Evolutionary conservation across 2,113 vertebrate species (phyloP), one percentile per base, ranked within the genome.

Genomic region (Hypocryptadius cinnamomeus): DNA sequence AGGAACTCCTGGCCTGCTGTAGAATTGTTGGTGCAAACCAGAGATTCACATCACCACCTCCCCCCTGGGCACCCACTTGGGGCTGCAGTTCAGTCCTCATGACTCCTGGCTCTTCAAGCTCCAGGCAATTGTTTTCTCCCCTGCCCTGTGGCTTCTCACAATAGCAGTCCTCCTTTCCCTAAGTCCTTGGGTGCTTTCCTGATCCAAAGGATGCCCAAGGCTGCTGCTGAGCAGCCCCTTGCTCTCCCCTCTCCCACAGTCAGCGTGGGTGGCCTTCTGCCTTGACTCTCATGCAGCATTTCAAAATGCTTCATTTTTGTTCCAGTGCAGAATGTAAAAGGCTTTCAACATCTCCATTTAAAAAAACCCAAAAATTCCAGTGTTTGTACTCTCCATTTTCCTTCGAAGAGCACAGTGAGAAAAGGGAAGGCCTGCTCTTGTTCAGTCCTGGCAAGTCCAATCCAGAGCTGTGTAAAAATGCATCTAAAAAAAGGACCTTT

Each of bases 401-500:
- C 83, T 95, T 94, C 79, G 10, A 84, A 94, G 85, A 91, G 90
- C 85, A 4, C 87, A 93, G 72, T 51, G 83, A 95, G 87, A 93
- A 92, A 93, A 90, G 59, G 82, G 83, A 89, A 94, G 64, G 76
- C 15, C 91, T 85, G 85, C 94, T 80, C 95, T 93, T 78, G 87
- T 94, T 95, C 94, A 74, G 65, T 86, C 65, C 85, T 86, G 94
- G 92, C 87, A 71, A 94, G 85, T 88, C 85, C 82, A 93, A 92
- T 90, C 93, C 95, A 93, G 93, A 96, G 87, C 93, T 92, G 90
- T 54, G 65, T 95, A 95, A 95, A 91, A 96, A 96, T 68, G 94
- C 90, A 69, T 93, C 94, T 96, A 86, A 95, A 96, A 94, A 95
- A 91, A 95, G 94, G 90, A 86, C 79, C 66, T 94, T 96, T 96